Conservation (phyloP, 2,888 invertebrate species). For the Pristionchus arcanus region DNA sequence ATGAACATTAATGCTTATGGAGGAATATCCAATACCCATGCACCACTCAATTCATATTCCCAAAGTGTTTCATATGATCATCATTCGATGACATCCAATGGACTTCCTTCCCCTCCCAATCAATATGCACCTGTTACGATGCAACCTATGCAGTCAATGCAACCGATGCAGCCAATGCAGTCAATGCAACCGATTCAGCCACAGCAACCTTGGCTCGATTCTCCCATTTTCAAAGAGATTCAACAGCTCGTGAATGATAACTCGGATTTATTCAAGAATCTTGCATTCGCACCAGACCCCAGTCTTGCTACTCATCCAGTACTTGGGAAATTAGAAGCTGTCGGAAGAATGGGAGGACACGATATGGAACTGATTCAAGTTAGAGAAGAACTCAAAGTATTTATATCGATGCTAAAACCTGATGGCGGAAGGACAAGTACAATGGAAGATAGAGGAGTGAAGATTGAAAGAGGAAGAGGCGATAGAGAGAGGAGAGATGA, state of each 20-base stretch:
- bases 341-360: not conserved
- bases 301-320: conserved; percentile 4
- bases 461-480: not conserved
- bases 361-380: conserved; percentile 28
- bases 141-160: not conserved
- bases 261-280: conserved; percentile 20
- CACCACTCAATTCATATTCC: not conserved
- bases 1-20: not conserved
- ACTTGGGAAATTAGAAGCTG: not conserved
- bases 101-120: conserved; percentile 17
- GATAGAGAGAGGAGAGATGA: conserved; percentile 6
- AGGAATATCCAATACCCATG: not conserved
- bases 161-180: not conserved
- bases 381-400: not conserved
- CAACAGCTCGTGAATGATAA: conserved; percentile 10
- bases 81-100: conserved; percentile 23
- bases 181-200: not conserved
- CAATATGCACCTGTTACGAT: not conserved
- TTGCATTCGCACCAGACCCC: not conserved
- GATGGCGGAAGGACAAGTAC: conserved; percentile 3
- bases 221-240: conserved; percentile 6
- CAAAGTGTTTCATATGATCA: not conserved
- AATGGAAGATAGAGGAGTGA: not conserved
- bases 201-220: not conserved
- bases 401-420: conserved; percentile 12